phyloP scores from a whole-genome alignment of 2,113 vertebrate species.

The Pseudorhombus dupliciocellatus region DNA sequence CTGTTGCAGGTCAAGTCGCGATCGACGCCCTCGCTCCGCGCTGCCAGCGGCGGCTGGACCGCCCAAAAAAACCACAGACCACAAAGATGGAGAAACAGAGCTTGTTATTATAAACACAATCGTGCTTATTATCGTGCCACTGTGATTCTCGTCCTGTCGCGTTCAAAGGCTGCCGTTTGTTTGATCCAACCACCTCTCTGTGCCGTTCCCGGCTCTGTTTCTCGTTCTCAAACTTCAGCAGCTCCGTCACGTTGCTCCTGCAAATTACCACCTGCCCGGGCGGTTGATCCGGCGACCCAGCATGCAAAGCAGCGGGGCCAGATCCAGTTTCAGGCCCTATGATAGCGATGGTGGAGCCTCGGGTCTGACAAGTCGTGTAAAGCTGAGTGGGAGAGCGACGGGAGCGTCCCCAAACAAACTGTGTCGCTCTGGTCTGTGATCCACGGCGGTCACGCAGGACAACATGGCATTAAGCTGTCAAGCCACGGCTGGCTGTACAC shows the following conservation, averaged over 20 bases:
- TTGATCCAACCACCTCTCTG: slow-evolving; percentile 54
- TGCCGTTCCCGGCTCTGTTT: slow-evolving; percentile 17
- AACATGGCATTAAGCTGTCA: slow-evolving; percentile 79
- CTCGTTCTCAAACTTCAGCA: slow-evolving; percentile 27
- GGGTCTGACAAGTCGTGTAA: slow-evolving; percentile 33
- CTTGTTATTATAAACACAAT: slow-evolving; percentile 70
- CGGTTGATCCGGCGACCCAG: slow-evolving; percentile 13
- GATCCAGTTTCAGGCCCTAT: slow-evolving; percentile 8
- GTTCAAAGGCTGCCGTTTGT: slow-evolving; percentile 66
- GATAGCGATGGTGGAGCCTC: not conserved
- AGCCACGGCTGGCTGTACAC: slow-evolving; percentile 39
- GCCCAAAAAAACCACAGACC: slow-evolving; percentile 65
- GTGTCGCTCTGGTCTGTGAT: slow-evolving; percentile 60
- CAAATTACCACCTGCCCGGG: slow-evolving; percentile 64
- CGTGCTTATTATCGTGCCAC: slow-evolving; percentile 71
- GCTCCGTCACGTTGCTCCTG: slow-evolving; percentile 44
- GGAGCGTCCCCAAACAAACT: slow-evolving; percentile 46
- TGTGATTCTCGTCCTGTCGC: slow-evolving; percentile 60
- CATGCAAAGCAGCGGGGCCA: slow-evolving; percentile 61
- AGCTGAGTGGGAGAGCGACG: slow-evolving; percentile 22
- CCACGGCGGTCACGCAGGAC: slow-evolving; percentile 50
- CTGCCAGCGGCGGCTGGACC: slow-evolving; percentile 49
- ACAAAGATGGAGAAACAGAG: slow-evolving; percentile 57
- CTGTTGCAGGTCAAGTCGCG: slow-evolving; percentile 52
- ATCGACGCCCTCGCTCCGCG: slow-evolving; percentile 45